These are phyloP conservation scores for Thymallus thymallus DNA, from an alignment of 2,113 vertebrate species.

Conservation along the genomic window DNA sequence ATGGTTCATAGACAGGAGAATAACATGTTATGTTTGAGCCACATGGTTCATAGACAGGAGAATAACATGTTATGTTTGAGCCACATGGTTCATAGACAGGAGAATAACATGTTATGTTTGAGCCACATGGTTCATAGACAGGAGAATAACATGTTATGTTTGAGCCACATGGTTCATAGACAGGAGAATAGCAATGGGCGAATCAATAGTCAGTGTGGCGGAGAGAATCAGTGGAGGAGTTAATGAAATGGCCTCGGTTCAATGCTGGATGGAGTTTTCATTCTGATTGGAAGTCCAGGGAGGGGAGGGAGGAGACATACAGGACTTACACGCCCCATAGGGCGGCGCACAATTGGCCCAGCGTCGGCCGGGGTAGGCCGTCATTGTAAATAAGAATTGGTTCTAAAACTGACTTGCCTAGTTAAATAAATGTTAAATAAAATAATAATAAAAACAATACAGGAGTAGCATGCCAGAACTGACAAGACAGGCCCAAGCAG, in stretches of 20 bases:
- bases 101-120: neutral
- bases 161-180: neutral
- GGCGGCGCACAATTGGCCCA: too few species aligned
- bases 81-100: neutral
- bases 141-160: neutral
- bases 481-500: too few species aligned
- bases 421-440: too few species aligned
- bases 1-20: neutral
- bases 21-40: neutral
- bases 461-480: neutral
- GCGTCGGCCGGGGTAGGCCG: too few species aligned
- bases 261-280: neutral
- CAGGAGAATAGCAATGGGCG: neutral
- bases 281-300: neutral
- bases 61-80: too few species aligned
- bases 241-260: slow-evolving; percentile 13
- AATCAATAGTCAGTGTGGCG: neutral
- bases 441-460: too few species aligned
- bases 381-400: too few species aligned
- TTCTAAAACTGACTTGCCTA: too few species aligned
- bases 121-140: neutral
- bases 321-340: too few species aligned
- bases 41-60: neutral
- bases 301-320: neutral
- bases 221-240: slow-evolving; percentile 5